Evolutionary conservation across 2,888 invertebrate species (phyloP).

Genomic region (Rosalia funebris): DNA sequence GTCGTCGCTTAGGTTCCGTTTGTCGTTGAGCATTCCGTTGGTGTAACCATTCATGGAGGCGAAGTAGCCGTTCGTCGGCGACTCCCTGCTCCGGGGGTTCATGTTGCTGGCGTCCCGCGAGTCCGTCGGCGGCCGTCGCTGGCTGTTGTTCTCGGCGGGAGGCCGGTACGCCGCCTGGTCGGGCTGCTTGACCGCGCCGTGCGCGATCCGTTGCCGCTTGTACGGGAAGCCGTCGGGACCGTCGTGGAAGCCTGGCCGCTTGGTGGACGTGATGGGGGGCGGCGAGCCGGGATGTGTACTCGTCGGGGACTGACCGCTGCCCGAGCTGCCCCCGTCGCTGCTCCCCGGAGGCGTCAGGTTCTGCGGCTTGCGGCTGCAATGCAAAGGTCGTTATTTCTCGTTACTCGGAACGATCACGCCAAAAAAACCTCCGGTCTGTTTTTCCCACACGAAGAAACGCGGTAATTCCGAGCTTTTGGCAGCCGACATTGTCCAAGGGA

Average conservation of each 20-base stretch:
- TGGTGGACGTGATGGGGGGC: conserved; percentile 73
- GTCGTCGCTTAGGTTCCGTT: conserved; percentile 56
- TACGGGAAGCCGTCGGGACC: conserved; percentile 64
- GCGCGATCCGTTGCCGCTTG: conserved; percentile 84
- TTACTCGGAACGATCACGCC: no score
- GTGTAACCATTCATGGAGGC: conserved; percentile 43
- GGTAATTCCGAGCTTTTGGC: no score
- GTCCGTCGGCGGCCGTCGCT: conserved; percentile 61
- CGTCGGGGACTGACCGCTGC: conserved; percentile 82
- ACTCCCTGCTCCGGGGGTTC: conserved; percentile 64
- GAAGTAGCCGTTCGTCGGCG: conserved; percentile 37
- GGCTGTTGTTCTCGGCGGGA: conserved; percentile 62
- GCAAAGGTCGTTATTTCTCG: no score
- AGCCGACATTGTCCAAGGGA: no score
- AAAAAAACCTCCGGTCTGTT: no score
- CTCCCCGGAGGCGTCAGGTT: conserved; percentile 90
- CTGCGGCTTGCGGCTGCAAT: conserved; percentile 83
- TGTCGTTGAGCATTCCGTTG: conserved; percentile 55
- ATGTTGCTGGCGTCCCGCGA: conserved; percentile 64
- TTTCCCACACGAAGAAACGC: no score
- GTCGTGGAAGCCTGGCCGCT: conserved; percentile 71
- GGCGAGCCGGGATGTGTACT: conserved; percentile 80
- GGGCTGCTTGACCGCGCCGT: conserved; percentile 64
- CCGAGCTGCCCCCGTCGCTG: conserved; percentile 81
- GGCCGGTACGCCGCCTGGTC: conserved; percentile 54